Evolutionary conservation across 1,140 invertebrate genomes (phyloP), one percentile per base, ranked within the genome.

Genomic region (Eufriesea mexicana): DNA sequence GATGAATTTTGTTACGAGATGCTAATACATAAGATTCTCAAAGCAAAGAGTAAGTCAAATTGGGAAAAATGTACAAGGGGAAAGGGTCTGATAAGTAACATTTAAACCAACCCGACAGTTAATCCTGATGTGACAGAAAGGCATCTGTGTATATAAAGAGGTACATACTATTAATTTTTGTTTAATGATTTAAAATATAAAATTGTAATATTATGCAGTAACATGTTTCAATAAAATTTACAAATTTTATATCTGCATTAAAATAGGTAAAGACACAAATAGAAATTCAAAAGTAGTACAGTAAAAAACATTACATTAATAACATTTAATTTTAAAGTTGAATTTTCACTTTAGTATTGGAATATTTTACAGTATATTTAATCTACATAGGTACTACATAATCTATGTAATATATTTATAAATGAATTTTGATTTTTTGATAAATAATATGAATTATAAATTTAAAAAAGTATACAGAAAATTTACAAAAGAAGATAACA

Each of bases 1-100:
- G 86, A 80, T 90, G 86, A 86, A 74, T 92, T 92, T 92, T 91
- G 89, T 92, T 92, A 89, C 68, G 47, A 87, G 74, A 81, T 86
- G 84, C 71, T 86, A 70, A 79, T 88, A 79, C 66, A 47, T 51
- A 84, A 83, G 59, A 86, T 62, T 35, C 74, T 78, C 49, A 51
- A 76, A 55, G 28, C 47, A 66, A 74, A 72, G 64, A 75, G 61
- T 85, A 81, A 81, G 66, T 55, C 57, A 57, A 83, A 66, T 70
- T 70, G 84, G 59, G 62, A 77, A 79, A 82, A 55, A 82, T 20
- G 62, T 72, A n/a, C 61, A 71, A 23, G 16, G 42, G 10, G 20
- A 73, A 25, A 28, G 61, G n/a, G 20, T 75, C 45, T 18, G 73
- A 70, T 45, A 68, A 81, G 72, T 76, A 85, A 89, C 83, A 89